Evolutionary conservation across 53 echinoderm and acorn worm species (phyloP), one percentile per base, ranked within the genome.

Genomic region (Echinarachnius parma): DNA sequence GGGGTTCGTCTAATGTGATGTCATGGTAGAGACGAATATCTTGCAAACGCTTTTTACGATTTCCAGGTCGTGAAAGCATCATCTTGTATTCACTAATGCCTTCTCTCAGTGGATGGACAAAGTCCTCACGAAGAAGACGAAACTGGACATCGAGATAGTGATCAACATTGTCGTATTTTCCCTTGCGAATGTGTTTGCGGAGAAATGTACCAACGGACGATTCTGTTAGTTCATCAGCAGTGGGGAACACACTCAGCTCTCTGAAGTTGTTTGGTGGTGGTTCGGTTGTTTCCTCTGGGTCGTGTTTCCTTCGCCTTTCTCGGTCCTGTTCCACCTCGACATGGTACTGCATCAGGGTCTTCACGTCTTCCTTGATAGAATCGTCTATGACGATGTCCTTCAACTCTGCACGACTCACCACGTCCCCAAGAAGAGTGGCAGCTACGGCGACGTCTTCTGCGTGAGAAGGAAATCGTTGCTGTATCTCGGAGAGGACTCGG

Each of bases 131-230:
- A 42, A 90, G 67, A 4, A 96, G 85, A 57, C 96, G 85, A 46
- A 91, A 96, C 75, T 96, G 96, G 22, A 96, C 82, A 53, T 96
- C 96, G 9, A 96, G 74, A 45, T 96, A 96, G 31, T 96, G 87
- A 24, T 87, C 82, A 8, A 88, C 80, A 32, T 85, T 77, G 14
- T 78, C 64, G 45, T 96, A 96, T 25, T 68, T 67, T 7, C 87
- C 91, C 10, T 78, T 55, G 1, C 81, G 64, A 13, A 84, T 69
- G 69, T 96, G 84, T 23, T 16, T 37, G 39, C 96, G 74, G 1
- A 96, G 70, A 44, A 74, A 91, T 5, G 87, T 62, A 34, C 31
- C 62, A n/a, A 29, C 9, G 34, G 65, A 61, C 33, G 26, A 55
- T 23, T 85, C 81, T 29, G 61, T 81, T 22, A 91, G 37, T 61